A percentile compares a stretch with the other conserved stretches of the same genome.
Conservation (phyloP, 2,888 invertebrate species). For the Protophormia terraenovae region DNA sequence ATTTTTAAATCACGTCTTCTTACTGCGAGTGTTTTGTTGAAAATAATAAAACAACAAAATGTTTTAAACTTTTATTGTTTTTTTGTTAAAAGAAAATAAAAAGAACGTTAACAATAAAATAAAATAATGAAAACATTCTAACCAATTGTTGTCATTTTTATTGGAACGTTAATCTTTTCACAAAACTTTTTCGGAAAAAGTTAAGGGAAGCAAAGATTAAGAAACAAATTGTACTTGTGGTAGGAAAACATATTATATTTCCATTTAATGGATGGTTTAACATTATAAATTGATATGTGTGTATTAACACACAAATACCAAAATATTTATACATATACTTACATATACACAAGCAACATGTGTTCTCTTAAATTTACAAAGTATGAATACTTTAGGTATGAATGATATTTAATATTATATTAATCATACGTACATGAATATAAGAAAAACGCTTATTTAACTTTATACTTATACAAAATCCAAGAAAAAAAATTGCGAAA, state of each 20-base stretch:
- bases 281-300: constrained; percentile 44
- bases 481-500: too few species aligned
- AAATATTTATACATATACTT: neutral
- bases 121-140: neutral
- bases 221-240: neutral
- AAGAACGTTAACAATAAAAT: neutral
- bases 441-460: neutral
- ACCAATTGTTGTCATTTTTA: neutral
- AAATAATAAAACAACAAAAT: neutral
- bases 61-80: neutral
- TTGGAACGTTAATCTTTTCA: neutral
- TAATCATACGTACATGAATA: neutral
- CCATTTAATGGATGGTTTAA: constrained; percentile 53
- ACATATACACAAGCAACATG: neutral
- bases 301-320: neutral
- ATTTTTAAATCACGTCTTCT: constrained; percentile 19
- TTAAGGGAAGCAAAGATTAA: neutral
- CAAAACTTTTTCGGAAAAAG: neutral
- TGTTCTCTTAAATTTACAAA: neutral
- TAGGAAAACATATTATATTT: constrained; percentile 27
- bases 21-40: neutral
- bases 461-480: neutral
- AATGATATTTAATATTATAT: neutral
- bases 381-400: neutral
- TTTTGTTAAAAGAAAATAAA: neutral